A percentile compares a stretch with the other conserved stretches of the same genome.
phyloP scores from a whole-genome alignment of 2,888 invertebrate species.

The Lepidonotus clava region DNA sequence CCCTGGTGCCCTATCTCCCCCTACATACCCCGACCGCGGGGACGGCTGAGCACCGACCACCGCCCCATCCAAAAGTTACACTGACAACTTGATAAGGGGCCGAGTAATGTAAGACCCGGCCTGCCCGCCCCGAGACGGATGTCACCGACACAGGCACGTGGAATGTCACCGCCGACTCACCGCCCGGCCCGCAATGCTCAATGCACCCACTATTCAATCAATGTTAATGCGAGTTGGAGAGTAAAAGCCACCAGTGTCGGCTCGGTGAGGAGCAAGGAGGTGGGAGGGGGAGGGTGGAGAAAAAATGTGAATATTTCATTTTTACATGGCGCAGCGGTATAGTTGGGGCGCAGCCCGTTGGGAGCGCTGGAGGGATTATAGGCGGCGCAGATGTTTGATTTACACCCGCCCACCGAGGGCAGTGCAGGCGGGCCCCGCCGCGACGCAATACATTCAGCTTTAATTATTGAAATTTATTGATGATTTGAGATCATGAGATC shows the following conservation, averaged over 20 bases:
- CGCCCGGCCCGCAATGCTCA: no score
- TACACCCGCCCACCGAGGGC: neutral
- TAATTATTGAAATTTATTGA: constrained; percentile 52
- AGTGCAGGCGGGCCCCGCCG: neutral
- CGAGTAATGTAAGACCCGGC: constrained; percentile 12
- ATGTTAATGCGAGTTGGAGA: neutral
- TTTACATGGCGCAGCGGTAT: neutral
- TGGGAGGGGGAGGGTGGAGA: neutral
- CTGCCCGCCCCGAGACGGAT: neutral
- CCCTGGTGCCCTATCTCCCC: constrained; percentile 43
- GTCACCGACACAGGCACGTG: neutral
- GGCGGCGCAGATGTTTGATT: constrained; percentile 49
- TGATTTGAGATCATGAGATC: constrained; percentile 51
- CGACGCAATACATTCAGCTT: constrained; percentile 4
- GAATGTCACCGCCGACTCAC: no score
- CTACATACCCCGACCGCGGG: neutral
- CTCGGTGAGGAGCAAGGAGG: neutral
- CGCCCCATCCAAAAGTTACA: neutral
- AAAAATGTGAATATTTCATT: neutral
- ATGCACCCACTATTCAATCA: neutral
- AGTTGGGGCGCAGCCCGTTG: neutral
- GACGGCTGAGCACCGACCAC: neutral
- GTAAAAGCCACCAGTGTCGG: neutral
- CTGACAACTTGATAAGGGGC: constrained; percentile 41
- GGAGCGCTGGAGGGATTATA: neutral